A percentile compares a stretch with the other conserved stretches of the same genome.
Conservation (phyloP, 2,888 invertebrate genomes). For the Bimastos eiseni region DNA sequence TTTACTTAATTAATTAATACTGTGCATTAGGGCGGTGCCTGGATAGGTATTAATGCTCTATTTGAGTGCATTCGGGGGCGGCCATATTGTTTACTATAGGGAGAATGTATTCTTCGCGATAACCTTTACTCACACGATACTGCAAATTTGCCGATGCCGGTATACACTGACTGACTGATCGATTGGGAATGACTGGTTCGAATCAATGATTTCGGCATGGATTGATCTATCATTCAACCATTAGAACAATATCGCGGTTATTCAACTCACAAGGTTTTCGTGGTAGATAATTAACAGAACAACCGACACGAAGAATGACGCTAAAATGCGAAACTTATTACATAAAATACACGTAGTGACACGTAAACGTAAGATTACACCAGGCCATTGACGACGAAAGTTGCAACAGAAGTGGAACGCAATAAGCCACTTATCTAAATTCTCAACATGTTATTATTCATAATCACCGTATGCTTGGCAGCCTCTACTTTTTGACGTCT, state of each 20-base stretch:
- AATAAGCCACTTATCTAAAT: not conserved
- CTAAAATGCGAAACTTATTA: not conserved
- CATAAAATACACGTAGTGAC: not conserved
- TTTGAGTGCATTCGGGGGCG: no score
- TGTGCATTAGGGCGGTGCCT: no score
- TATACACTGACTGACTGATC: no score
- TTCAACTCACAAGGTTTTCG: not conserved
- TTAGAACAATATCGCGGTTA: not conserved
- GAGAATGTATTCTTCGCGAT: no score
- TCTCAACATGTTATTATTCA: not conserved
- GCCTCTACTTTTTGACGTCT: constrained; percentile 38
- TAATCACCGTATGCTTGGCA: constrained; percentile 39
- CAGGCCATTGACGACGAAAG: not conserved
- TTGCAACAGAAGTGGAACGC: not conserved
- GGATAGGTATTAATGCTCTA: no score
- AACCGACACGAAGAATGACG: not conserved
- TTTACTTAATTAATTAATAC: no score
- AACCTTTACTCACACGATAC: no score
- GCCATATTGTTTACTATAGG: no score
- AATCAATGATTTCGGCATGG: not conserved
- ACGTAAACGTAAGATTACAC: not conserved
- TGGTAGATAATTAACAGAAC: not conserved
- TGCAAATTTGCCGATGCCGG: no score
- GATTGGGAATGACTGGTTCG: not conserved
- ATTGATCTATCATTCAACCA: not conserved